These are phyloP conservation scores for Seriola quinqueradiata DNA, from an alignment of 2,113 vertebrate species.

Conservation along the genomic window DNA sequence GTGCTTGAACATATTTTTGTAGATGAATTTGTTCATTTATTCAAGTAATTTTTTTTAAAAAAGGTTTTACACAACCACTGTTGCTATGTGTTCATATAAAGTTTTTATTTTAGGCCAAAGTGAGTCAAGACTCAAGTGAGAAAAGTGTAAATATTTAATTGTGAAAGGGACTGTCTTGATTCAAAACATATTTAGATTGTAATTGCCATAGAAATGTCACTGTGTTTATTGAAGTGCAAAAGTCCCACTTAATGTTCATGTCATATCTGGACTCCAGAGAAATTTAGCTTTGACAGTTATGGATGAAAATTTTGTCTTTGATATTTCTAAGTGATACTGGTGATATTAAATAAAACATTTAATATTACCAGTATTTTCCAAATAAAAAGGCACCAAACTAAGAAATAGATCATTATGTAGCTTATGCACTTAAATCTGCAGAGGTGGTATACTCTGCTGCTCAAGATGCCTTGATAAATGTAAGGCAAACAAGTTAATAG, in stretches of 20 bases:
- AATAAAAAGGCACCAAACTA: background rate
- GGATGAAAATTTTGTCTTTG: background rate
- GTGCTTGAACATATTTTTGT: constrained; percentile 56
- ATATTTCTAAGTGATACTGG: background rate
- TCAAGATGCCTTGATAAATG: background rate
- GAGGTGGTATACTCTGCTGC: background rate
- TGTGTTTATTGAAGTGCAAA: constrained; percentile 70
- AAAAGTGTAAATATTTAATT: constrained; percentile 71
- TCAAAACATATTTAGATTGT: constrained; percentile 74
- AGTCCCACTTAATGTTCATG: constrained; percentile 50
- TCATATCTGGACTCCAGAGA: constrained; percentile 62
- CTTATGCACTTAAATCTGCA: background rate
- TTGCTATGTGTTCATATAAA: constrained; percentile 66
- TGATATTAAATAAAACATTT: constrained; percentile 4
- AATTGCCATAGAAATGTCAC: constrained; percentile 75
- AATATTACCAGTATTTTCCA: background rate
- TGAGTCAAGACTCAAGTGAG: constrained; percentile 41
- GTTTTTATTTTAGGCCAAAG: constrained; percentile 78
- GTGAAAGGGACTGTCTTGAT: constrained; percentile 66
- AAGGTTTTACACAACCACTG: constrained; percentile 74
- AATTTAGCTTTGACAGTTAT: constrained; percentile 1
- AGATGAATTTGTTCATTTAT: constrained; percentile 56
- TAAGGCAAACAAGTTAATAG: background rate
- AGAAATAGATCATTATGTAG: background rate
- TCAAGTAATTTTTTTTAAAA: constrained; percentile 43